These are phyloP conservation scores for Leucopsar rothschildi DNA, from an alignment of 2,113 vertebrate genomes.

Conservation along the genomic window DNA sequence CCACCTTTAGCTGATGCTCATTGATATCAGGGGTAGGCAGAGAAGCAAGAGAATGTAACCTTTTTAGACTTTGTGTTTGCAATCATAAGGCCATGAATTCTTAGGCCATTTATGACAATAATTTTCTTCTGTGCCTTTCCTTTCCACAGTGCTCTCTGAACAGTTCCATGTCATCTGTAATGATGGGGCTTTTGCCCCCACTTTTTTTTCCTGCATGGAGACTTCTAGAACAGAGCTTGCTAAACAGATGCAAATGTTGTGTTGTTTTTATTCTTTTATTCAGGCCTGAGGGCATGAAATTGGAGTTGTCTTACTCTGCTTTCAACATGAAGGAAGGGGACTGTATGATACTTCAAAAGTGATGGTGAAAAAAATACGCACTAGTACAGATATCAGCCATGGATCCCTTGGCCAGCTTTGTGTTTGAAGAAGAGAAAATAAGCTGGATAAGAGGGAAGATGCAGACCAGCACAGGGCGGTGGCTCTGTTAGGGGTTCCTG, in stretches of 20 bases:
- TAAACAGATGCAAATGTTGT: constrained; percentile 80
- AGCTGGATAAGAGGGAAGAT: not conserved
- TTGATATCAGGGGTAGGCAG: constrained; percentile 80
- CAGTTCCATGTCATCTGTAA: constrained; percentile 55
- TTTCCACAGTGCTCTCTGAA: constrained; percentile 41
- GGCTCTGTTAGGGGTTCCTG: not conserved
- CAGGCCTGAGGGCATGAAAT: constrained; percentile 68
- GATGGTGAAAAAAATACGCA: constrained; percentile 31
- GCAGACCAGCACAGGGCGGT: not conserved
- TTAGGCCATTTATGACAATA: constrained; percentile 70
- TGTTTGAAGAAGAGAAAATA: constrained; percentile 12
- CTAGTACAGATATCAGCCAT: constrained; percentile 25
- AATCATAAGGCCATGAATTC: constrained; percentile 63
- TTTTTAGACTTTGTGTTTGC: constrained; percentile 74
- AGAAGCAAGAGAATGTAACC: constrained; percentile 85
- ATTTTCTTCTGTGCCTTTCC: constrained; percentile 57
- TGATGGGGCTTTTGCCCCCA: constrained; percentile 5
- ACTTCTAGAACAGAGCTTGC: constrained; percentile 64
- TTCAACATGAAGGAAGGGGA: constrained; percentile 70
- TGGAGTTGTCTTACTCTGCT: constrained; percentile 69
- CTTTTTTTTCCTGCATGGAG: constrained; percentile 22
- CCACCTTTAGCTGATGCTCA: constrained; percentile 95
- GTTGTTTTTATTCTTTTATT: constrained; percentile 76
- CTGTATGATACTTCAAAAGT: constrained; percentile 60
- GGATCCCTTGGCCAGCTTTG: not conserved